Evolutionary conservation across 2,113 vertebrate species (phyloP).

Genomic region (Neotoma lepida): DNA sequence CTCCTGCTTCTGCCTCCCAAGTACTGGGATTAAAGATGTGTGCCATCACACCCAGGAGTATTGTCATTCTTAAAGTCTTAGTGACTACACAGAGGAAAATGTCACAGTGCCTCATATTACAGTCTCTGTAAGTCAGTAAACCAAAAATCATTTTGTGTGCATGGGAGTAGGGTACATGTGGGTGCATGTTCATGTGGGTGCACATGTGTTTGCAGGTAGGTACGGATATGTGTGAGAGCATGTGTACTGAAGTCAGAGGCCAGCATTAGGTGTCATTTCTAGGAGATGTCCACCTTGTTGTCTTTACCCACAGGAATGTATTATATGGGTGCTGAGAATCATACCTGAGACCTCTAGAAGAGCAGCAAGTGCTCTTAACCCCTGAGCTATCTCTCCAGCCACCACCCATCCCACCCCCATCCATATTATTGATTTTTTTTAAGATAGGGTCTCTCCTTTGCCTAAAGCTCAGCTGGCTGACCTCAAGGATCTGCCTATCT

Average conservation of each 20-base stretch:
- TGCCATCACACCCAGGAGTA: neutral
- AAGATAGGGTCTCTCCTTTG: neutral
- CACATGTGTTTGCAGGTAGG: neutral
- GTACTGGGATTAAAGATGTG: neutral
- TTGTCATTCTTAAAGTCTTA: neutral
- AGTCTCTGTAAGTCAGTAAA: slow-evolving; percentile 6
- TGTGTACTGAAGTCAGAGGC: no score
- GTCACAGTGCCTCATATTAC: neutral
- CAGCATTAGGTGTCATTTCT: no score
- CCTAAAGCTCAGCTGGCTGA: neutral
- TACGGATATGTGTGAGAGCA: neutral
- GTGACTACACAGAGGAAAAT: slow-evolving; percentile 10
- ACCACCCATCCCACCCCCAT: no score
- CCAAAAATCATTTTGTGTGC: neutral
- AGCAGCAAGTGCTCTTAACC: neutral
- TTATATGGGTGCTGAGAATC: neutral
- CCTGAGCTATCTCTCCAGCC: neutral
- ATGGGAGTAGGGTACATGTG: neutral
- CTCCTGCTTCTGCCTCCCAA: neutral
- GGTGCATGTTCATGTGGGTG: neutral
- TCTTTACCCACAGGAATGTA: neutral
- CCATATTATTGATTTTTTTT: neutral
- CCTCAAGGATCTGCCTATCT: neutral
- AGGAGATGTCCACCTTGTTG: neutral
- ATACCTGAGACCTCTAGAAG: neutral